Evolutionary conservation across 2,888 invertebrate species (phyloP), one percentile per base, ranked within the genome.

Genomic region (Unio pictorum): DNA sequence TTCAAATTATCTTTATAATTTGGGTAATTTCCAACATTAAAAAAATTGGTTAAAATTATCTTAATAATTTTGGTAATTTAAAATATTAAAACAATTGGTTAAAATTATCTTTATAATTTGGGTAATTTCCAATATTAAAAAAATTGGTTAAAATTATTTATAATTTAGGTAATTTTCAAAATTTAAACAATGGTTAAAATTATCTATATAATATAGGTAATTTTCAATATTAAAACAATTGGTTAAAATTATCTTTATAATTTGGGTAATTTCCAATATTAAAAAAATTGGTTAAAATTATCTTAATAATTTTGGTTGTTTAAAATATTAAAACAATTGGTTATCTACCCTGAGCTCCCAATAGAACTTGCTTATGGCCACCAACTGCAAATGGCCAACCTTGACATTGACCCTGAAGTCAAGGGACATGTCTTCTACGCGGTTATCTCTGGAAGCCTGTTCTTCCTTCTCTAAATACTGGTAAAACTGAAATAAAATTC

Each of bases 331-430:
- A 34, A 34, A n/a, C 28, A 30, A 65, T 20, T 57, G 15, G 18
- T 18, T 61, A 78, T 84, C 82, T 75, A 90, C 89, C 70, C 83
- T 87, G n/a, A 90, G 75, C 75, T 90, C 90, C 75, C 89, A 87
- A 75, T 90, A 82, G 78, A 91, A 90, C 73, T 89, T 90, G 71
- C 88, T 87, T 26, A 95, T 91, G 74, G 94, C 89, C 17, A 95
- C 94, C 60, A 93, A 91, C 83, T 95, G 94, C 66, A 95, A 91
- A 76, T 94, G 91, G 5, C 95, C 95, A 28, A 95, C 87, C 68
- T 93, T 92, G 20, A 95, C 86, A 61, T 93, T 92, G 66, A 95
- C 91, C 80, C 93, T 94, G 26, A 95, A 95, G 89, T 95, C 94
- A 0, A 94, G 71, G 17, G 75, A 75, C 28, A 61, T 72, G 34